Evolutionary conservation across 2,888 invertebrate species (phyloP).

Genomic region (Crematogaster levior): DNA sequence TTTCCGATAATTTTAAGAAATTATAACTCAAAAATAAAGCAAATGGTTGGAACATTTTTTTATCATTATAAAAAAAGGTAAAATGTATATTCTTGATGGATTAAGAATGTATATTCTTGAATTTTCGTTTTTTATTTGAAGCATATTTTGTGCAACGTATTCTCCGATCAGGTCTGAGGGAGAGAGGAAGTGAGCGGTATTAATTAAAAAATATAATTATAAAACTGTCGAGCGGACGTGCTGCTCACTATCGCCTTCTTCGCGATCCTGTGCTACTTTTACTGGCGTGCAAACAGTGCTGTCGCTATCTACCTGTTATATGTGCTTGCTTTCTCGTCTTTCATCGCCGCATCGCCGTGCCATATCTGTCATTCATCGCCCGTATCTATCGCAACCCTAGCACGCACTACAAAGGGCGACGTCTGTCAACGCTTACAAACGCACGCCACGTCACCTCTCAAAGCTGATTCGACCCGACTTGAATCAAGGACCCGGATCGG

Average conservation of each 20-base stretch:
- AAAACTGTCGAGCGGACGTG: slow-evolving; percentile 7
- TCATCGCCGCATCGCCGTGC: slow-evolving; percentile 6
- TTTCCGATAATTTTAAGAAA: background rate
- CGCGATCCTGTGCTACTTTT: slow-evolving; percentile 18
- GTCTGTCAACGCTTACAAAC: slow-evolving; percentile 12
- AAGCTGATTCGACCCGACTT: background rate
- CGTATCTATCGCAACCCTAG: slow-evolving; percentile 20
- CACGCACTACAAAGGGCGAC: slow-evolving; percentile 8
- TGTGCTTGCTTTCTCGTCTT: slow-evolving; percentile 23
- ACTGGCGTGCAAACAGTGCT: slow-evolving; percentile 19
- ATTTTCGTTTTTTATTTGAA: background rate
- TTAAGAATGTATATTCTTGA: background rate
- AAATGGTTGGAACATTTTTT: background rate
- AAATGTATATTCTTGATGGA: too few species aligned
- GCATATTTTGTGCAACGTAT: background rate
- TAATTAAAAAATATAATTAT: too few species aligned
- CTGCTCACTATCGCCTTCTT: background rate
- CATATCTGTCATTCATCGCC: slow-evolving; percentile 29
- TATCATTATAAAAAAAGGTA: too few species aligned
- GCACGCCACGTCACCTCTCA: background rate
- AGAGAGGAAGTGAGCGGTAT: background rate
- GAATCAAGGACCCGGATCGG: background rate
- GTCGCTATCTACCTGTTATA: slow-evolving; percentile 17
- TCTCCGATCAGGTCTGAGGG: background rate
- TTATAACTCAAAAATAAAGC: background rate